Evolutionary conservation across 2,113 vertebrate genomes (phyloP), one percentile per base, ranked within the genome.

Genomic region (Excalfactoria chinensis): DNA sequence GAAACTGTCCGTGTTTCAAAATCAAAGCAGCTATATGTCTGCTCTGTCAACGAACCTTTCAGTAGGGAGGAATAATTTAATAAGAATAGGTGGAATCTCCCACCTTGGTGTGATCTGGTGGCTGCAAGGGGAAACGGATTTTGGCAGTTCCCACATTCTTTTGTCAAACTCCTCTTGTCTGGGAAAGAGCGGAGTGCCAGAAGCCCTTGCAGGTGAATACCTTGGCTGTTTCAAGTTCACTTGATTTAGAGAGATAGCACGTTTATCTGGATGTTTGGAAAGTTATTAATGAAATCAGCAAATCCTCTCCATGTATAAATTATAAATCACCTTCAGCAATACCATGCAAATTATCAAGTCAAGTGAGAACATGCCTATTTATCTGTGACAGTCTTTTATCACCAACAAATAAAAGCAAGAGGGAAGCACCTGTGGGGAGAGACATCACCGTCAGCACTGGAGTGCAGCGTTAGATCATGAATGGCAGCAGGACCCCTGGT

Each of bases 171-270:
- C 51, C 81, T 92, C 93, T 96, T 95, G 96, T 95, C 92, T 96
- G 95, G 91, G 92, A 97, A 97, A 95, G 89, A 94, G 92, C 62
- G 53, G 77, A 84, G 70, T 93, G 95, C 96, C 98, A 98, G 76
- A 97, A 97, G 92, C 86, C 96, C 96, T 97, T 73, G 96, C 96
- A 98, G 98, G 97, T 98, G 95, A 97, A 98, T 98, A 97, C 94
- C 84, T 94, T 70, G 93, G 95, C 95, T 93, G 94, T 93, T 97
- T 97, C 95, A 93, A 94, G 94, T 93, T 95, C 92, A 89, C 95
- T 95, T 97, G 96, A 97, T 97, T 96, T 96, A 93, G 56, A 93
- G 93, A 16, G 77, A 96, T 94, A 96, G 93, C 34, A 16, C 88
- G 95, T 96, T 97, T 97, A 96, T 97, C 97, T 97, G 96, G 95